Evolutionary conservation across 2,888 invertebrate genomes (phyloP).

Genomic region (Emmelina monodactyla): DNA sequence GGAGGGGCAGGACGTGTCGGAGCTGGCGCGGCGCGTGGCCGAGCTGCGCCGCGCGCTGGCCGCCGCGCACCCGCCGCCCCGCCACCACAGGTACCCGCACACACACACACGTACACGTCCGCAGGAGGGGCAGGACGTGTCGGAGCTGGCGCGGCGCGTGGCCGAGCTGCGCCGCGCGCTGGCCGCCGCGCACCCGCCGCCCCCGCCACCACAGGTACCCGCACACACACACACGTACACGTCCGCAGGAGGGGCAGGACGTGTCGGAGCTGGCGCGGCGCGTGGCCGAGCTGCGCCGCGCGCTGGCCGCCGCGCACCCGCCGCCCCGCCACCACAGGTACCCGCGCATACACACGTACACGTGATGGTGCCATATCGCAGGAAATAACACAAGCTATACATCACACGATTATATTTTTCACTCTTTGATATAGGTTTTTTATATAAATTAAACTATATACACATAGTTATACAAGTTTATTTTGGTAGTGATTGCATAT

Average conservation of each 20-base stretch:
- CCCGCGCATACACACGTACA: slow-evolving; percentile 36
- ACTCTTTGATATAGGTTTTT: too few relatives aligned
- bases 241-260: slow-evolving; percentile 83
- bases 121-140: slow-evolving; percentile 84
- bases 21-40: slow-evolving; percentile 77
- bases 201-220: too few relatives aligned
- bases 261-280: slow-evolving; percentile 82
- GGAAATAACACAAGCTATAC: slow-evolving; percentile 32
- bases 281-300: slow-evolving; percentile 75
- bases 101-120: too few relatives aligned
- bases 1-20: slow-evolving; percentile 86
- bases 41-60: slow-evolving; percentile 73
- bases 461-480: too few relatives aligned
- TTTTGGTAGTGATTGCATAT: too few relatives aligned
- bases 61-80: too few relatives aligned
- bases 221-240: too few relatives aligned
- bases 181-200: too few relatives aligned
- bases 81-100: too few relatives aligned
- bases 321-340: slow-evolving; percentile 21
- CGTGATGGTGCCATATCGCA: slow-evolving; percentile 34
- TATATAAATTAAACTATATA: too few relatives aligned
- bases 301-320: slow-evolving; percentile 30
- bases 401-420: too few relatives aligned
- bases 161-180: slow-evolving; percentile 74
- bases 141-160: slow-evolving; percentile 79